Evolutionary conservation across 2,113 vertebrate species (phyloP).

Genomic region (Silurus glanis): DNA sequence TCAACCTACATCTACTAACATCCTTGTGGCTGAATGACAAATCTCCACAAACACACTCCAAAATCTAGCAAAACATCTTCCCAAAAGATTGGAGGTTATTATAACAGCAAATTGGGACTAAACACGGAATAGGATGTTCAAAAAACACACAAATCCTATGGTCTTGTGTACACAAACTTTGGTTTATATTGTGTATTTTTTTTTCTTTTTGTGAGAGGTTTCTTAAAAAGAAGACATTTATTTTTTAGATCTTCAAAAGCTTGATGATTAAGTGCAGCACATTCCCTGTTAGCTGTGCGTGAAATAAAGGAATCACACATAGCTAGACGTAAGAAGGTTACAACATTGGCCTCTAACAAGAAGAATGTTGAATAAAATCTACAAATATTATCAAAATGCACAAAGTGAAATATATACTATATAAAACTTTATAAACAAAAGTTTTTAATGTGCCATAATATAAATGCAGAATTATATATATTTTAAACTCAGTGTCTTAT

Average conservation of each 20-base stretch:
- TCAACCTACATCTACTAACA: too few relatives aligned
- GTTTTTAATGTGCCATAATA: background rate
- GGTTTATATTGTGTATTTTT: background rate
- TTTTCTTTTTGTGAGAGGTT: too few relatives aligned
- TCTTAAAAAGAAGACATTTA: background rate
- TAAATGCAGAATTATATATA: background rate
- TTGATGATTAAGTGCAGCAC: background rate
- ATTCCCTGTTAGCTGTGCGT: background rate
- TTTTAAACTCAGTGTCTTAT: background rate
- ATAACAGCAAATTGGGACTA: too few relatives aligned
- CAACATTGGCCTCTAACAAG: background rate
- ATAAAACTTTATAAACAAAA: background rate
- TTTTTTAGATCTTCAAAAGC: background rate
- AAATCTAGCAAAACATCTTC: too few relatives aligned
- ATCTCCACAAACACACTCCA: too few relatives aligned
- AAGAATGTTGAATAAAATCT: background rate
- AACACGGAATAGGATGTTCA: too few relatives aligned
- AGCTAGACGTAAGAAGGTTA: too few relatives aligned
- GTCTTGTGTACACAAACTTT: background rate
- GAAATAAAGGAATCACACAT: too few relatives aligned
- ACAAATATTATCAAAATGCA: background rate
- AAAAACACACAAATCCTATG: too few relatives aligned
- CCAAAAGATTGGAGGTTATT: too few relatives aligned
- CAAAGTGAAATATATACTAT: background rate
- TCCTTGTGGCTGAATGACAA: too few relatives aligned